Base-by-base conservation (phyloP, 1,140 invertebrate species). In the Diprion similis region DNA sequence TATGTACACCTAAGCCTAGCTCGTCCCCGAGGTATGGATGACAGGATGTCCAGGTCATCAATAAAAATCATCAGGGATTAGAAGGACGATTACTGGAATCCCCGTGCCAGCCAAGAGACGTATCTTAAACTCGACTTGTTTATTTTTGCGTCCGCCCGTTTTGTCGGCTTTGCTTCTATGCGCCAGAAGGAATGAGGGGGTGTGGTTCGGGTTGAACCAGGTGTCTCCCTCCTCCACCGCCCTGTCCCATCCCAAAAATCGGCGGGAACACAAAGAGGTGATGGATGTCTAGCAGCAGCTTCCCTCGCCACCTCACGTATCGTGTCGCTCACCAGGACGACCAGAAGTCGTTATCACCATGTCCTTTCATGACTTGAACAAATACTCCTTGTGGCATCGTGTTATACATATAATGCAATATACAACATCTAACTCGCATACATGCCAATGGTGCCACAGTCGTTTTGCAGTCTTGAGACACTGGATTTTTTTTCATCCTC, bases 231-330 rank as follows among this genome's bases (percentile, higher is more conserved):
- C 11, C 11, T 37, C 24, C 6, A 37, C 24, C 51, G 9, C n/a
- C n/a, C 51, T 17, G n/a, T 59, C 51, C n/a, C 51, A 59, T 59
- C 51, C 51, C 51, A 59, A 59, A 59, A 59, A 59, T 78, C 73
- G 72, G 71, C 70, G 51, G 73, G 51, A 73, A 75, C 72, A 82
- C 82, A 83, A 82, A 82, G 80, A 80, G 75, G 76, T 80, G 80
- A 82, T 80, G 82, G 81, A 84, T 82, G 81, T 78, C 78, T 79
- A 68, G 73, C 75, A 70, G 73, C 68, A 51, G 76, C 76, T 78
- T 79, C 76, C 71, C 79, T 78, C 74, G 76, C 59, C 77, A 77
- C 75, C 79, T 84, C 81, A 83, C 81, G 82, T 84, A 81, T 84
- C 82, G 83, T 74, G 82, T 84, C 82, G 83, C 75, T 77, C 71